These are phyloP conservation scores for Peromyscus polionotus DNA, from an alignment of 2,113 vertebrate species.

Conservation along the genomic window DNA sequence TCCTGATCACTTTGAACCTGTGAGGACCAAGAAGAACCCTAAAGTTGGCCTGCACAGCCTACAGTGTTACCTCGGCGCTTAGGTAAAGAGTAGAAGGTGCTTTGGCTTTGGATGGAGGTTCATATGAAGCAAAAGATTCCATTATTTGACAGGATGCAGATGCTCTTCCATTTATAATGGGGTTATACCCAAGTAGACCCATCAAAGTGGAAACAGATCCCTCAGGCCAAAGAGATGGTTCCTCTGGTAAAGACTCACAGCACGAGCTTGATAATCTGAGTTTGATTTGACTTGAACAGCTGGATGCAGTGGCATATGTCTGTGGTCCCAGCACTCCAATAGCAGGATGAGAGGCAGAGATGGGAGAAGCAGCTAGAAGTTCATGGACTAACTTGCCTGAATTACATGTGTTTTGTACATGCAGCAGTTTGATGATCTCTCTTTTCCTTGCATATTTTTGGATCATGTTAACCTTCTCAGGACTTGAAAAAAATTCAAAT, in stretches of 20 bases:
- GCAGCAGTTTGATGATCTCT: not conserved
- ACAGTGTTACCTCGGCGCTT: not conserved
- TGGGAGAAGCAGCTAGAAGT: not conserved
- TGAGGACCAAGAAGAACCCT: not conserved
- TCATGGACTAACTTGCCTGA: not conserved
- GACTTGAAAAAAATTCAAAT: not conserved
- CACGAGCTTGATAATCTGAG: not conserved
- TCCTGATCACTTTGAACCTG: not conserved
- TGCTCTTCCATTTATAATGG: not conserved
- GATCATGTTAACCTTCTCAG: not conserved
- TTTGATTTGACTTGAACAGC: not conserved
- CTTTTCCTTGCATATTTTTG: not conserved
- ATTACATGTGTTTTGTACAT: not conserved
- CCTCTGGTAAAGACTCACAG: no score
- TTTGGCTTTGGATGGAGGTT: not conserved
- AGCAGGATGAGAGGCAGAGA: not conserved
- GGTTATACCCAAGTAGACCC: not conserved
- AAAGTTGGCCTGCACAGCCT: no score
- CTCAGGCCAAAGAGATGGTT: not conserved
- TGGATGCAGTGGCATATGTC: no score
- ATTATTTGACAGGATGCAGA: not conserved
- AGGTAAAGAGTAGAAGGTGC: not conserved
- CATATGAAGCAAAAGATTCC: not conserved
- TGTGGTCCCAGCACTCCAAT: not conserved
- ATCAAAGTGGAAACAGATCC: not conserved